Evolutionary conservation across 2,888 invertebrate species (phyloP).

Genomic region (Lepidonotus clava): DNA sequence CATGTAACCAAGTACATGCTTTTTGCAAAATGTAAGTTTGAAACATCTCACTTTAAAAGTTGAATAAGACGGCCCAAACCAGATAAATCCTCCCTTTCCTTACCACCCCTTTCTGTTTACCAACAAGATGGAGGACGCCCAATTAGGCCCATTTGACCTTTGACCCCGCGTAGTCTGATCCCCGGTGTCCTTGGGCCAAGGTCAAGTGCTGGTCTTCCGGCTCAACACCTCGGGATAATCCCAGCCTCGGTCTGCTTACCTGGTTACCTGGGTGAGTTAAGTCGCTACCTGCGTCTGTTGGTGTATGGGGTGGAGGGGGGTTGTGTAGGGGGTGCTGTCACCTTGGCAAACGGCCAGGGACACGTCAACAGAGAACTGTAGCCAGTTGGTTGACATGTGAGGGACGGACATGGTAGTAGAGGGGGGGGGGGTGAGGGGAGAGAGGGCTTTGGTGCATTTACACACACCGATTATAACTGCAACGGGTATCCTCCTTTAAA

Average conservation of each 20-base stretch:
- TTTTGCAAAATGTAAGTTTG: too few species aligned
- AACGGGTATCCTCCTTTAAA: too few species aligned
- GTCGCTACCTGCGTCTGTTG: background rate
- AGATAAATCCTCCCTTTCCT: too few species aligned
- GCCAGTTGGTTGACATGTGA: background rate
- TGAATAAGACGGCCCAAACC: too few species aligned
- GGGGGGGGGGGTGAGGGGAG: background rate
- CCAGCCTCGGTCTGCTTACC: background rate
- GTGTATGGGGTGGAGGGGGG: background rate
- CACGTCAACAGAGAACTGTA: background rate
- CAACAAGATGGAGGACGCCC: background rate
- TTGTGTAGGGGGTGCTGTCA: background rate
- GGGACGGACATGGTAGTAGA: background rate
- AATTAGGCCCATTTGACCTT: background rate
- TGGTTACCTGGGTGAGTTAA: background rate
- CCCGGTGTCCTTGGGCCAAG: background rate
- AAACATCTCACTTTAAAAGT: too few species aligned
- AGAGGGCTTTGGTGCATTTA: background rate
- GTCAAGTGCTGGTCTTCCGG: background rate
- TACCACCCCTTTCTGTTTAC: too few species aligned
- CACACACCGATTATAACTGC: too few species aligned
- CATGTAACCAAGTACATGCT: too few species aligned
- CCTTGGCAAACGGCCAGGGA: background rate
- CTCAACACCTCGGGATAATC: conserved; percentile 24
- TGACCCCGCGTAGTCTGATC: background rate